Evolutionary conservation across 2,113 vertebrate genomes (phyloP), one percentile per base, ranked within the genome.

Genomic region (Eidolon helvum): DNA sequence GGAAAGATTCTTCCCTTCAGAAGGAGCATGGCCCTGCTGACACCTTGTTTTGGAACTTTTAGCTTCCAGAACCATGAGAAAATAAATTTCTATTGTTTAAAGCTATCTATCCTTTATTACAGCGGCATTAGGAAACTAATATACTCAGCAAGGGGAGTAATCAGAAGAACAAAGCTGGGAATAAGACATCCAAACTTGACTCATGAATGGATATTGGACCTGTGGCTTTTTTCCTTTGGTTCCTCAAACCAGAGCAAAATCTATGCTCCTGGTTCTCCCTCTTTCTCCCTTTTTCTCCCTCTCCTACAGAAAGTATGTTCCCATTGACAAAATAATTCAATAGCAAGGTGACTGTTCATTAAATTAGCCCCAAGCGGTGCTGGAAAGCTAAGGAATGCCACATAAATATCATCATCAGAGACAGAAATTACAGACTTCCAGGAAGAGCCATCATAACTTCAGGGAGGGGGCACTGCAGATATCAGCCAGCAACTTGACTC

Each of bases 381-480:
- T 9, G 48, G 35, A 66, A 85, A 48, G 33, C 26, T 28, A 74
- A 93, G 57, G 26, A 40, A 55, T 0, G 22, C 19, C 8, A 26
- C 12, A 5, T 38, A 48, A 57, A 75, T 3, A 75, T 16, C 6
- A 9, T 40, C 61, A 10, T 28, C 59, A 96, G 28, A 95, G 35
- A 55, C 22, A 87, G 45, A 80, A 71, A 86, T 18, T 18, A 22
- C 10, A 26, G 9, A 53, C 11, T 38, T 87, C 24, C 71, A 66
- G 53, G 30, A 4, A 74, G 35, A 43, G 14, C 18, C 10, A 28
- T n/a, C 1, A 0, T 59, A 1, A 68, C 69, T 10, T 24, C 61
- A 19, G 11, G 1, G 22, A 79, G 0, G 0, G 12, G 59, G 1
- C 38, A 10, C 18, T 63, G 33, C 0, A n/a, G 43, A 61, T 53